Evolutionary conservation across 2,113 vertebrate species (phyloP), one percentile per base, ranked within the genome.

Genomic region (Calidris pugnax): DNA sequence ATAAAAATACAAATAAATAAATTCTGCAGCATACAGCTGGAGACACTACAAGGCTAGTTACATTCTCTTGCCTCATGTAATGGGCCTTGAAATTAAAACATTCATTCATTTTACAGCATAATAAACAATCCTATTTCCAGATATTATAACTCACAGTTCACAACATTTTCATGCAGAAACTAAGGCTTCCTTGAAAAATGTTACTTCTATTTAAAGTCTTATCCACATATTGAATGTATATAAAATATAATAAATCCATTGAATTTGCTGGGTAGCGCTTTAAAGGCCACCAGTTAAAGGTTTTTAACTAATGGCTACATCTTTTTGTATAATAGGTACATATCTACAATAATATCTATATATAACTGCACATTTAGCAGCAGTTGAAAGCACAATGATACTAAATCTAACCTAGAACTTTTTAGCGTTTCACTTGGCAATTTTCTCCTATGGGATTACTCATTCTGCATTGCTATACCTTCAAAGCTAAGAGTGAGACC

Each of bases 21-120:
- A 63, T 14, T 41, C 67, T 75, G 27, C 57, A 94, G 43, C 76
- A 55, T 83, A 35, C 64, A 90, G 47, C 71, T 72, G 45, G 64
- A 79, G 60, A 90, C 47, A 45, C 62, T 87, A 30, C 20, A 76
- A 87, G 68, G 77, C 39, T 80, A 75, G 63, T 63, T 94, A 24
- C 33, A 68, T 89, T 86, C 37, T 92, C 76, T 93, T 91, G 43
- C 66, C 51, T 83, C 84, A 92, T 95, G 94, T 83, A 97, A 97
- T 97, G 93, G 93, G 22, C 95, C 96, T 97, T 97, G 97, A 98
- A 98, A 97, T 97, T 97, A 97, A 97, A 96, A 93, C n/a, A 96
- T 66, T 88, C 71, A 89, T 90, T 79, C 35, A 93, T 93, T 96
- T 95, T 94, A 93, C 33, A 76, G 30, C 4, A 4, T 85, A 95